Percentiles rank a stretch among this genome's conserved stretches.
phyloP scores from a whole-genome alignment of 2,113 vertebrate species.

The Oryzias woworae region DNA sequence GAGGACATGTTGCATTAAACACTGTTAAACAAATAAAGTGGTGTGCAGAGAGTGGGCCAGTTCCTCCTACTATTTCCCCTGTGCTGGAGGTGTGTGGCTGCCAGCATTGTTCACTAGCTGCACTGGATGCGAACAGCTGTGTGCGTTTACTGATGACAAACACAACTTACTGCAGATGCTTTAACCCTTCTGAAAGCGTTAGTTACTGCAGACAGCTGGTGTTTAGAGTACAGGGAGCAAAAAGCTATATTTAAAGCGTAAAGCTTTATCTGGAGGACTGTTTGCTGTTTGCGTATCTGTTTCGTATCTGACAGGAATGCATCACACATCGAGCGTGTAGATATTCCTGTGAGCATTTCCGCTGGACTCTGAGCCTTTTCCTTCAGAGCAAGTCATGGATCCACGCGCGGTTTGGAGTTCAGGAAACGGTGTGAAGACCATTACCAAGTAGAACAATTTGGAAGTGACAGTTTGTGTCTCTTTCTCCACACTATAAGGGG shows the following conservation, averaged over 20 bases:
- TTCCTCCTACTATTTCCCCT: constrained; percentile 61
- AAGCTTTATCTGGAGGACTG: background rate
- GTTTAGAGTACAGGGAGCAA: constrained; percentile 16
- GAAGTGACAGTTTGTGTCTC: no score
- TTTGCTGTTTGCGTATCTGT: constrained; percentile 32
- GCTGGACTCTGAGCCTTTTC: constrained; percentile 45
- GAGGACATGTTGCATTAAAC: constrained; percentile 48
- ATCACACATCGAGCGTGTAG: constrained; percentile 56
- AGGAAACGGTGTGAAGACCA: no score
- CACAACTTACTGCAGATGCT: constrained; percentile 28
- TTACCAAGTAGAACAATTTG: no score
- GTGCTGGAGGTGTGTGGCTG: constrained; percentile 63
- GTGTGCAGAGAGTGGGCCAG: constrained; percentile 46
- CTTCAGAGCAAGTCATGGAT: constrained; percentile 48
- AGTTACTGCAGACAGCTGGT: constrained; percentile 19
- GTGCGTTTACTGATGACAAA: constrained; percentile 61
- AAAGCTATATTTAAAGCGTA: background rate
- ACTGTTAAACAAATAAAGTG: constrained; percentile 10
- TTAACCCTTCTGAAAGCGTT: constrained; percentile 7
- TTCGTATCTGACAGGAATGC: constrained; percentile 42
- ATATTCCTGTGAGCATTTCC: constrained; percentile 55
- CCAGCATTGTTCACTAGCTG: constrained; percentile 72
- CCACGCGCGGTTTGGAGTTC: constrained; percentile 23
- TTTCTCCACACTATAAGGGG: no score
- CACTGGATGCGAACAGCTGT: constrained; percentile 65